A percentile compares a stretch with the other conserved stretches of the same genome.
Evolutionary conservation across 2,113 vertebrate genomes (phyloP).

Genomic region (Aramus guarauna): DNA sequence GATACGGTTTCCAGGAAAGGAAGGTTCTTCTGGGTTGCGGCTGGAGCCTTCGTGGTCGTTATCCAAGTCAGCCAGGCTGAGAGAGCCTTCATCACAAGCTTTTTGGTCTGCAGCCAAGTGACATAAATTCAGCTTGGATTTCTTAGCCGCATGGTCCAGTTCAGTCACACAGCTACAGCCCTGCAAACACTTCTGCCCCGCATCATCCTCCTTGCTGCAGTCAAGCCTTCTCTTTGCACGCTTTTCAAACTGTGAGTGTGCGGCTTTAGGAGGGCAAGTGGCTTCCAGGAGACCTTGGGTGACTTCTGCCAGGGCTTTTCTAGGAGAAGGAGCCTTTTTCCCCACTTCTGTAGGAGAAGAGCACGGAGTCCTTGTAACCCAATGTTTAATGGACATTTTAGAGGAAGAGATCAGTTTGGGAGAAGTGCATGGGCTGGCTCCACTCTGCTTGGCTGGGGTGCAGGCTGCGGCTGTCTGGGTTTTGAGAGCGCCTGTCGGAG

Average conservation of each 20-base stretch:
- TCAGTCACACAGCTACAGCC: slow-evolving; percentile 79
- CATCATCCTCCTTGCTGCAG: slow-evolving; percentile 60
- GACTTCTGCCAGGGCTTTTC: slow-evolving; percentile 78
- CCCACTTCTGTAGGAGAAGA: slow-evolving; percentile 61
- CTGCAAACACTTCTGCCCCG: slow-evolving; percentile 60
- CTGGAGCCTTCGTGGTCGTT: not conserved
- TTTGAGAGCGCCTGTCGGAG: slow-evolving; percentile 55
- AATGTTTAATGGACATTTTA: slow-evolving; percentile 81
- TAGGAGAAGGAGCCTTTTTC: slow-evolving; percentile 60
- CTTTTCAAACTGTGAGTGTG: slow-evolving; percentile 53
- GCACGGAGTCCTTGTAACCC: slow-evolving; percentile 78
- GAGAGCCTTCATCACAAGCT: slow-evolving; percentile 11
- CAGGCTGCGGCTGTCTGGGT: not conserved
- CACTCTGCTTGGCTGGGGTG: slow-evolving; percentile 51
- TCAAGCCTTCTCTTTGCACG: slow-evolving; percentile 90
- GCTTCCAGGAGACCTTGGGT: slow-evolving; percentile 67
- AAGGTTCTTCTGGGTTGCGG: not conserved
- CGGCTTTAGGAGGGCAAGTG: not conserved
- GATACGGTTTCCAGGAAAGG: slow-evolving; percentile 24
- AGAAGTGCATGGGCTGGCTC: not conserved
- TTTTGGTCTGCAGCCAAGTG: slow-evolving; percentile 52
- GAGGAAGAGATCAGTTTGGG: slow-evolving; percentile 63
- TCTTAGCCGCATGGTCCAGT: slow-evolving; percentile 77
- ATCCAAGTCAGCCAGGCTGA: slow-evolving; percentile 23
- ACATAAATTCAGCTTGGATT: slow-evolving; percentile 70